Evolutionary conservation across 2,888 invertebrate species (phyloP).

Genomic region (Incurvaria masculella): DNA sequence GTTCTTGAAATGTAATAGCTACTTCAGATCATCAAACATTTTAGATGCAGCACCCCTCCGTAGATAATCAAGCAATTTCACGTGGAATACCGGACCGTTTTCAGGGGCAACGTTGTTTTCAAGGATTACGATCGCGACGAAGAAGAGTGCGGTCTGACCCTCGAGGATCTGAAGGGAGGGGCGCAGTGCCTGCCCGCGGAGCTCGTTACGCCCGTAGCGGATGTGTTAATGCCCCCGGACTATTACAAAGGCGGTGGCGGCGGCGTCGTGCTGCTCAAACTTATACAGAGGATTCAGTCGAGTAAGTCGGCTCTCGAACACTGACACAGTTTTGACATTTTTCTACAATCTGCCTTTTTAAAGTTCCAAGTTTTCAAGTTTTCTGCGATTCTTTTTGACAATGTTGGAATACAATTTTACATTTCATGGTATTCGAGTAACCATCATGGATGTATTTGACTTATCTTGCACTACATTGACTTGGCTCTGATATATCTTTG

Average conservation of each 20-base stretch:
- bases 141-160: conserved; percentile 26
- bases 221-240: conserved; percentile 42
- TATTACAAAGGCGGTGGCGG: conserved; percentile 36
- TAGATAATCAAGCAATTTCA: background rate
- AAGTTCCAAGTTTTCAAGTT: conserved; percentile 2
- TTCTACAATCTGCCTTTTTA: background rate
- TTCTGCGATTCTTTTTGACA: no score
- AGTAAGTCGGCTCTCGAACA: conserved; percentile 30
- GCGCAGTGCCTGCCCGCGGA: conserved; percentile 32
- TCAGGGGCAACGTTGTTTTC: conserved; percentile 39
- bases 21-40: no score
- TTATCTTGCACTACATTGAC: no score
- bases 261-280: conserved; percentile 35
- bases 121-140: conserved; percentile 44
- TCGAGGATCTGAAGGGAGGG: conserved; percentile 24
- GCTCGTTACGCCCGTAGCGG: conserved; percentile 37
- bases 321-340: no score
- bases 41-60: background rate
- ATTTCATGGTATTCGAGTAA: no score
- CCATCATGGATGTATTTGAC: no score
- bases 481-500: no score
- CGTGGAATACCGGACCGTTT: background rate
- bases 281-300: conserved; percentile 31
- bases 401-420: no score
- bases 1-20: background rate